Base-by-base conservation (phyloP, 2,888 invertebrate species). In the Papilio demoleus region DNA sequence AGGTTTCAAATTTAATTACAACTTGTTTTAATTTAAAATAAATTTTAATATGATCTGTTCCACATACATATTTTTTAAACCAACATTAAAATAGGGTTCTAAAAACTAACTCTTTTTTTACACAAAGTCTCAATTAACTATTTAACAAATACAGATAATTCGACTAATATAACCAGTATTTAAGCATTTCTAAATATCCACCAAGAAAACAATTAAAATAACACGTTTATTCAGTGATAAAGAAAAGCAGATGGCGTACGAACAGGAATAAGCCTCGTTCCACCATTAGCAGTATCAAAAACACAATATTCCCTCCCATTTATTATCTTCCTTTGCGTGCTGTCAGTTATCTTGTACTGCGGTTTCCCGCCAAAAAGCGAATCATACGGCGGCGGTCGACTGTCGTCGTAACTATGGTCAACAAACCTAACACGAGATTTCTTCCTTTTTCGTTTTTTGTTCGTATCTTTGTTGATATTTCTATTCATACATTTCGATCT, bases 221-320 rank as follows among this genome's bases (percentile, higher is more conserved):
- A 17, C 27, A 45, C 4, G 45, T 27, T 1, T 12, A 31, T 69
- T 70, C 36, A 67, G 59, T 60, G 95, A 87, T 96, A 97, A 4
- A 97, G 86, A 61, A 96, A 94, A 12, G 97, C 96, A 0, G 97
- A 97, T 0, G 97, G 96, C 3, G 95, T 94, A 73, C 96, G 88
- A 0, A 95, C 93, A 0, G 97, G 97, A 63, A 97, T 94, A 69
- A 97, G 88, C 74, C 94, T 94, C n/a, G 88, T 94, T 22, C 94
- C 94, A 0, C 96, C 96, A 68, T 90, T 93, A 3, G 90, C 85
- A 22, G 94, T 93, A 17, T 93, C 93, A 31, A 94, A 92, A 0
- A 96, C 94, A 86, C 95, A 95, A 84, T 97, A 97, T 78, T 96
- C 95, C 60, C 96, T 93, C 0, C 97, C 97, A 76, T 97, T 97